phyloP scores from a whole-genome alignment of 2,113 vertebrate genomes.

The Sinocyclocheilus anshuiensis region DNA sequence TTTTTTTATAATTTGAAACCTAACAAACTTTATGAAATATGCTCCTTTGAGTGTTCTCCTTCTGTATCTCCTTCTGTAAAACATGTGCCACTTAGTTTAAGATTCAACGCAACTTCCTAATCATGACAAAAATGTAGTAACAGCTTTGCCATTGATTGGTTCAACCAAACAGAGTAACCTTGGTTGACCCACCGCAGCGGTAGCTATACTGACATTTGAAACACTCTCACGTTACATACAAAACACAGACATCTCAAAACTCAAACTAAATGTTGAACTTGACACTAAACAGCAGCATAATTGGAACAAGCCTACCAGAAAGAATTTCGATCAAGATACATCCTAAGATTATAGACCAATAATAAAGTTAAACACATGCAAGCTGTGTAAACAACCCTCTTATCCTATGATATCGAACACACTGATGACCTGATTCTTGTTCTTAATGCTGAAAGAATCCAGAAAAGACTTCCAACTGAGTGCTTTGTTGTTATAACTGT shows the following conservation, averaged over 20 bases:
- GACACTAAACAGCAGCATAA: neutral
- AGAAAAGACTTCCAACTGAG: neutral
- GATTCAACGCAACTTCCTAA: neutral
- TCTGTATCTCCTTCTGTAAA: neutral
- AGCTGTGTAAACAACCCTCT: neutral
- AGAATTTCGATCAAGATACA: neutral
- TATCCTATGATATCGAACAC: neutral
- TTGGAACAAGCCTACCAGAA: neutral
- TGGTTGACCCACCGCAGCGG: neutral
- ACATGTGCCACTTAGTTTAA: neutral
- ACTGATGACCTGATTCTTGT: neutral
- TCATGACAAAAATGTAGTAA: neutral
- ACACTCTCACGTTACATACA: slow-evolving; percentile 31
- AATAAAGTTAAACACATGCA: neutral
- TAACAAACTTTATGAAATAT: no score
- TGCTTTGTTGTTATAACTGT: neutral
- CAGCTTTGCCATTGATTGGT: neutral
- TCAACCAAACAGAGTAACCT: neutral
- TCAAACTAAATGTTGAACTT: neutral
- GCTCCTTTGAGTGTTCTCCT: neutral
- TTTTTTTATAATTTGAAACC: no score
- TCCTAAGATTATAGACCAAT: neutral
- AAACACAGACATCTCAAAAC: neutral
- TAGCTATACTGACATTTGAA: neutral
- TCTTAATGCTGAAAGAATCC: neutral